phyloP scores from a whole-genome alignment of 1,140 invertebrate species.

The Cotesia chilonis region DNA sequence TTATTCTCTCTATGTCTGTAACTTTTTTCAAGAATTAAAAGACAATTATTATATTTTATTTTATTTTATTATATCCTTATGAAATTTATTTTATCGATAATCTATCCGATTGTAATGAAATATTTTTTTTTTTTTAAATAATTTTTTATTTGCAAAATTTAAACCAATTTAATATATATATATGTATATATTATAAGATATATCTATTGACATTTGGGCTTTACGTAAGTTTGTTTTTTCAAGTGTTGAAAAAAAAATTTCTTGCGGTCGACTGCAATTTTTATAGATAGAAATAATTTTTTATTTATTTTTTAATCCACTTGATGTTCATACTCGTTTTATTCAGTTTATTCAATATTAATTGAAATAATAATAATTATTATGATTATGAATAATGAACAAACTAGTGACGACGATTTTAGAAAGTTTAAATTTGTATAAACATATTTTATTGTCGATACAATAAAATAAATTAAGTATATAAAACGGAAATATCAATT shows the following conservation, averaged over 20 bases:
- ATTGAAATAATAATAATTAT: not conserved
- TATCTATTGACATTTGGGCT: constrained; percentile 36
- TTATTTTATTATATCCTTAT: not conserved
- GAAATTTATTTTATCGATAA: not conserved
- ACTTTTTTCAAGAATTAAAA: not conserved
- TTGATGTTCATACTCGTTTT: not conserved
- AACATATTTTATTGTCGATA: not conserved
- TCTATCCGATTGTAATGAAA: not conserved
- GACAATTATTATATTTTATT: not conserved
- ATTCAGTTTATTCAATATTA: not conserved
- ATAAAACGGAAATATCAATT: constrained; percentile 41
- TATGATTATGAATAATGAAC: not conserved
- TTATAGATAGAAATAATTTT: constrained; percentile 10
- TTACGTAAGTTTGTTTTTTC: constrained; percentile 36
- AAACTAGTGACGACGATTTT: no score
- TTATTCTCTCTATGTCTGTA: not conserved
- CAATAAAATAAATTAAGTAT: constrained; percentile 23
- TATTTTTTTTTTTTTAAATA: not conserved
- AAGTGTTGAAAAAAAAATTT: constrained; percentile 30
- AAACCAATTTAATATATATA: not conserved
- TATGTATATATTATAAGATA: not conserved
- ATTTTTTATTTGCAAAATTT: not conserved
- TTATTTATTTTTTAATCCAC: constrained; percentile 1
- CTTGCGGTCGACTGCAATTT: constrained; percentile 30
- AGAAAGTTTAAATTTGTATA: constrained; percentile 9